Percentiles rank a stretch among this genome's conserved stretches.
phyloP scores from a whole-genome alignment of 2,888 invertebrate species.

The Nasonia oneida region DNA sequence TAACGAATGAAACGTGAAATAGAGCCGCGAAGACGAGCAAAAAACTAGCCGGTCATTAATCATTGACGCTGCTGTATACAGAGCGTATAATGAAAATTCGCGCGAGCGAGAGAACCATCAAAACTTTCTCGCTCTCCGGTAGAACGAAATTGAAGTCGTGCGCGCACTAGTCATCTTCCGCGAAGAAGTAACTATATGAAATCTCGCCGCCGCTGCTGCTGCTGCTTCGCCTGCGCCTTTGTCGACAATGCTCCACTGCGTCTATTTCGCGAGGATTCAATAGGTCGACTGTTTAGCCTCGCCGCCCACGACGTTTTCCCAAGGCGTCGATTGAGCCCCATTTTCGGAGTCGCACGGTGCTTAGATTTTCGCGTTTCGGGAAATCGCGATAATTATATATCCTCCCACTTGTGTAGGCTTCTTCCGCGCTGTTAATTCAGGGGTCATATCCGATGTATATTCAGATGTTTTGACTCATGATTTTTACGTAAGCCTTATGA shows the following conservation, averaged over 20 bases:
- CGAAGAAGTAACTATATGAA: slow-evolving; percentile 4
- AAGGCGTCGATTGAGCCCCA: slow-evolving; percentile 4
- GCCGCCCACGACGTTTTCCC: slow-evolving; percentile 46
- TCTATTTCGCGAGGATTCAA: background rate
- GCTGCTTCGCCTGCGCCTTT: background rate
- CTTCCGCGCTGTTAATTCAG: background rate
- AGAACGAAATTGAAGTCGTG: background rate
- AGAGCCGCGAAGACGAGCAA: background rate
- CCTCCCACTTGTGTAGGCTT: background rate
- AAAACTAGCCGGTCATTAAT: background rate
- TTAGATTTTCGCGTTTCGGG: background rate
- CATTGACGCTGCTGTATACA: background rate
- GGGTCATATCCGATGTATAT: background rate
- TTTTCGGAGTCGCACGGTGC: slow-evolving; percentile 10
- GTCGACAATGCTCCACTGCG: background rate
- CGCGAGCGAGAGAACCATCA: background rate
- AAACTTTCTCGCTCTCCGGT: background rate
- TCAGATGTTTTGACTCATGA: slow-evolving; percentile 28
- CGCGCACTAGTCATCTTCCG: background rate
- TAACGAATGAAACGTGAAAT: background rate
- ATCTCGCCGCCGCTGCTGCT: background rate
- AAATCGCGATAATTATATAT: background rate
- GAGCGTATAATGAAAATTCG: slow-evolving; percentile 7
- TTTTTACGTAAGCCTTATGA: slow-evolving; percentile 14
- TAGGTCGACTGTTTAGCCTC: slow-evolving; percentile 19